Evolutionary conservation across 2,113 vertebrate species (phyloP), one percentile per base, ranked within the genome.

Genomic region (Willisornis vidua): DNA sequence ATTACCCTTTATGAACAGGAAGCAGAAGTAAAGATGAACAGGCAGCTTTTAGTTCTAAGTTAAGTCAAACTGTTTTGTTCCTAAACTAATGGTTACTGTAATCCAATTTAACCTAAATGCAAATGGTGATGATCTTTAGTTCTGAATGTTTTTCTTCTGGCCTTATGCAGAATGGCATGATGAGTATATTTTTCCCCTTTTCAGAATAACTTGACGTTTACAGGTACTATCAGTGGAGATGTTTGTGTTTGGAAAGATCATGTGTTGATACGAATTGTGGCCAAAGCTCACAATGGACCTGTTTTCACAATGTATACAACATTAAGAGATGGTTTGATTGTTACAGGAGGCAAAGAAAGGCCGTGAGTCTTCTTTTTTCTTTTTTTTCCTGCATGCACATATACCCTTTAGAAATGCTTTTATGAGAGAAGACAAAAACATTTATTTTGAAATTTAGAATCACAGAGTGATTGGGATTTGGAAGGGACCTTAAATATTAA

Each of bases 161-260:
- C 85, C 87, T 95, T 94, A 13, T 62, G 92, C 82, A 80, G 89
- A 96, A 96, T 86, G 87, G 93, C 93, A 96, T 98, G 94, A 96
- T 98, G 61, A 98, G 87, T 88, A 6, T 98, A 48, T 97, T 98
- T 97, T 96, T 96, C 94, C 87, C 97, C 97, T 98, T 99, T 99
- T 98, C 99, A 99, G 99, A 99, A 99, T 99, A 99, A 99, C 98
- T 99, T 99, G 98, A 99, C 99, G 90, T 99, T 99, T 99, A 99
- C 99, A 98, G 99, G 99, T 98, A 99, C 99, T 96, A 99, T 99
- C 98, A 99, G 99, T 98, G 99, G 99, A 96, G 99, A 99, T 98
- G 99, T 99, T 90, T 99, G 99, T 98, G 99, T 99, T 90, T 99
- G 99, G 99, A 99, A 98, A 97, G 99, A 99, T 54, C 99, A 99